phyloP scores from a whole-genome alignment of 2,113 vertebrate genomes.

The Muscicapa adusta region DNA sequence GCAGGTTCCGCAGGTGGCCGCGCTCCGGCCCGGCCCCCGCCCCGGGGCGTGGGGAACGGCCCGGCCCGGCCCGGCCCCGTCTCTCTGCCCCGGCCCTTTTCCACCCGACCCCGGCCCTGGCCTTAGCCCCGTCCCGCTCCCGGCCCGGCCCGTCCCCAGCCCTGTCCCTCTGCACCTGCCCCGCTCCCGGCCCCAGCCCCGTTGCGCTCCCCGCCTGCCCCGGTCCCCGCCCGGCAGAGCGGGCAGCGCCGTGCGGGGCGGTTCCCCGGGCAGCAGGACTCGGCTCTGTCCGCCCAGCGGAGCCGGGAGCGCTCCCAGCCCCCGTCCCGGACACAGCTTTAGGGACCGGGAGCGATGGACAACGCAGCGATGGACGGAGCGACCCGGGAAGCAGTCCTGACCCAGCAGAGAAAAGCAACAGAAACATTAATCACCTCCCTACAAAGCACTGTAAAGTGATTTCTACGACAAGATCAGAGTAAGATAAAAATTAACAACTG shows the following conservation, averaged over 20 bases:
- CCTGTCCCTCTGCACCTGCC: too few relatives aligned
- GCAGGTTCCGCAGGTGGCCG: not conserved
- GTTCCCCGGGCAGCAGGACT: fast-evolving
- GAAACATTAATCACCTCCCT: not conserved
- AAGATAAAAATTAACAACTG: not conserved
- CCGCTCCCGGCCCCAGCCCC: not conserved
- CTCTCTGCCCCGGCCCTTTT: too few relatives aligned
- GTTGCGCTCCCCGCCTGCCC: too few relatives aligned
- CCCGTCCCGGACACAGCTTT: fast-evolving
- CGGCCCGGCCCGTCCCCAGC: not conserved
- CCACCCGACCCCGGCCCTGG: too few relatives aligned
- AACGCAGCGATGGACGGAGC: fast-evolving
- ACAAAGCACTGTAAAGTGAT: not conserved
- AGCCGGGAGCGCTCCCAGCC: fast-evolving
- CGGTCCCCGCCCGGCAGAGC: not conserved
- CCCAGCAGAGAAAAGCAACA: fast-evolving
- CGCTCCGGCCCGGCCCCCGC: not conserved
- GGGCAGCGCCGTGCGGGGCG: fast-evolving
- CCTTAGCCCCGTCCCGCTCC: too few relatives aligned
- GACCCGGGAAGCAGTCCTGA: not conserved
- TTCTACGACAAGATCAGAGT: not conserved
- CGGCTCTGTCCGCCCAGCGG: fast-evolving
- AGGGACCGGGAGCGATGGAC: fast-evolving
- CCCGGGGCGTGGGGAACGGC: not conserved
- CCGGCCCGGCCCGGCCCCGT: too few relatives aligned